Base-by-base conservation (phyloP, 2,797 vertebrate species). In the Lithobates sylvaticus region DNA sequence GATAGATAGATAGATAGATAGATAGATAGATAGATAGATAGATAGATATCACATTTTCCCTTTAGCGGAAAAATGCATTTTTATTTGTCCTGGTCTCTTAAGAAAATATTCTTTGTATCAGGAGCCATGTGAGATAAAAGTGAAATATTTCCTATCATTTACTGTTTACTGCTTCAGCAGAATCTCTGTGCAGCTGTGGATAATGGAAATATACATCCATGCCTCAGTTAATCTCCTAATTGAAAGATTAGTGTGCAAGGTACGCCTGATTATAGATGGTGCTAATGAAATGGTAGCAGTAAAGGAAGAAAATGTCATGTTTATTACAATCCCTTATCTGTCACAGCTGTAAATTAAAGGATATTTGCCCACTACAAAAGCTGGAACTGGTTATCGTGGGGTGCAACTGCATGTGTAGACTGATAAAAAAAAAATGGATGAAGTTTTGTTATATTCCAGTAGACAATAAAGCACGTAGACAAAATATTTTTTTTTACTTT, bases 81-180 rank as follows among this genome's bases (percentile, higher is more conserved):
- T 65, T 64, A 64, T 9, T 85, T 76, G 50, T 75, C 34, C 5
- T 74, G 34, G 27, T 32, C 9, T 74, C 54, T 39, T 32, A 86
- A 64, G 44, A 64, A 81, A 82, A 77, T 79, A 27, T 36, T 39
- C 23, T 68, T 54, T 10, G 39, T 78, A 72, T 67, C 76, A 16
- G 34, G 42, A 74, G 74, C 69, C 75, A 23, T 54, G 42, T 26
- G 26, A 87, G 75, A 83, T 83, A 54, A 82, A 86, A 86, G 36
- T 87, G 69, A 87, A 83, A 78, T 83, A 87, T 83, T 78, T 73
- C 29, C 54, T 50, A 78, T 65, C 73, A 23, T 84, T 87, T 88
- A 85, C 21, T 83, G 36, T 88, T 68, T 78, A 85, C 87, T 74
- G 74, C 87, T 82, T 88, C 78, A 84, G 79, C n/a, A 65, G 68